These are phyloP conservation scores for Tinea pellionella DNA, from an alignment of 2,888 invertebrate genomes.

Conservation along the genomic window DNA sequence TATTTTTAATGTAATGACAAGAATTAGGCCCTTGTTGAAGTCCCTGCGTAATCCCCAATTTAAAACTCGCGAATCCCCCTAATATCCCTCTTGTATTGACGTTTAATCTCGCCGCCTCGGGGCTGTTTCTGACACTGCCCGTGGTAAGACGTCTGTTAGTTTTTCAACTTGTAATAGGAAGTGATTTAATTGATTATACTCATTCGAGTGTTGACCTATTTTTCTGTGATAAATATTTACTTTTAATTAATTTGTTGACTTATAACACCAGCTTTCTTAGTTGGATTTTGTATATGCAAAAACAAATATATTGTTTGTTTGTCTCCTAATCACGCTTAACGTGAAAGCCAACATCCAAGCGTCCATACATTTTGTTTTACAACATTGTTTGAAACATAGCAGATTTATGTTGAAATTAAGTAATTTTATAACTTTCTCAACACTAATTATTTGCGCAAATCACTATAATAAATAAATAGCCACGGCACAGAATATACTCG, in stretches of 20 bases:
- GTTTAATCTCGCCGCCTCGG: slow-evolving; percentile 11
- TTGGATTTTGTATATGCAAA: no score
- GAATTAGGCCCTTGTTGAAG: background rate
- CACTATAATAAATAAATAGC: no score
- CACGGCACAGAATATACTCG: no score
- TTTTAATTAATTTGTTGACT: background rate
- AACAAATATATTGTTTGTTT: no score
- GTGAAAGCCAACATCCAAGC: no score
- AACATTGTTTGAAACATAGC: no score
- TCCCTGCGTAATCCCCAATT: slow-evolving; percentile 12
- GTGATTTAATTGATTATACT: background rate
- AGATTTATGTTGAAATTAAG: no score
- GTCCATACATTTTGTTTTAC: no score
- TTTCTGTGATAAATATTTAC: background rate
- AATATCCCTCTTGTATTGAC: slow-evolving; percentile 14
- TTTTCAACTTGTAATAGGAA: background rate
- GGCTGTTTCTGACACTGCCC: slow-evolving; percentile 3
- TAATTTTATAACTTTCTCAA: no score
- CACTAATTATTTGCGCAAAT: no score
- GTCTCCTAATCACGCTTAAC: no score
- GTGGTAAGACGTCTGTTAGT: background rate
- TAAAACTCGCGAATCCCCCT: slow-evolving; percentile 14
- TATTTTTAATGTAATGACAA: background rate
- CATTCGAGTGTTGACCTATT: background rate
- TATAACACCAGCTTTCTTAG: background rate